Evolutionary conservation across 2,888 invertebrate species (phyloP).

Genomic region (Chloroclystis v-ata): DNA sequence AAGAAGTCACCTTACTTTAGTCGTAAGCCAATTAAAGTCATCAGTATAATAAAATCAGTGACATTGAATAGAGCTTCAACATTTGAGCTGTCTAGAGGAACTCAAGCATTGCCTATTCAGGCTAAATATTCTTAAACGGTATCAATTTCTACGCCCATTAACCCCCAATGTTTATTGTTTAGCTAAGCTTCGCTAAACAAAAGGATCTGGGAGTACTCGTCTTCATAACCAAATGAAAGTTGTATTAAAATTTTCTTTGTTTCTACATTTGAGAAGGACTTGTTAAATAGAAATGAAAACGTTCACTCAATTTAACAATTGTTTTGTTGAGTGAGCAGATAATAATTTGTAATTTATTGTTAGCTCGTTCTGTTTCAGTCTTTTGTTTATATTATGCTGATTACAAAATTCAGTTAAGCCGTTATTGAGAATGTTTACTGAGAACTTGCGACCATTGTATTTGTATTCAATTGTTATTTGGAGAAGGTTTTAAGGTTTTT

Average conservation of each 20-base stretch:
- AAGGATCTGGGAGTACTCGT: slow-evolving; percentile 9
- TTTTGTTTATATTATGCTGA: neutral
- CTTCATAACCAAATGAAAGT: slow-evolving; percentile 8
- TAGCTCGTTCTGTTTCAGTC: slow-evolving; percentile 1
- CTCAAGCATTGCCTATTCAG: neutral
- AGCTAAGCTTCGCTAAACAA: slow-evolving; percentile 18
- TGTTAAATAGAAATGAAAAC: slow-evolving; percentile 9
- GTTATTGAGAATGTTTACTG: no score
- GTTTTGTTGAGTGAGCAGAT: slow-evolving; percentile 5
- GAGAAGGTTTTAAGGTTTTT: no score
- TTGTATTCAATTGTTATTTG: neutral
- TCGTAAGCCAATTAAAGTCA: no score
- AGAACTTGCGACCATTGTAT: no score
- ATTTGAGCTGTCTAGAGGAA: neutral
- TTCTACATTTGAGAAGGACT: slow-evolving; percentile 10
- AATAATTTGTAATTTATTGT: slow-evolving; percentile 7
- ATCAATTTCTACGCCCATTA: slow-evolving; percentile 25
- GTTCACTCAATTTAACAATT: slow-evolving; percentile 11
- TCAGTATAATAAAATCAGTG: no score
- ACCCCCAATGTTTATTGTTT: slow-evolving; percentile 22
- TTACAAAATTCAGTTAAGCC: neutral
- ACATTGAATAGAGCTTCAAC: neutral
- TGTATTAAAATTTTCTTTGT: slow-evolving; percentile 8
- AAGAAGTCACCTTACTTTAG: no score
- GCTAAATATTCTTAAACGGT: slow-evolving; percentile 9